Conservation (phyloP, 1,140 invertebrate genomes). For the Latrodectus geometricus region DNA sequence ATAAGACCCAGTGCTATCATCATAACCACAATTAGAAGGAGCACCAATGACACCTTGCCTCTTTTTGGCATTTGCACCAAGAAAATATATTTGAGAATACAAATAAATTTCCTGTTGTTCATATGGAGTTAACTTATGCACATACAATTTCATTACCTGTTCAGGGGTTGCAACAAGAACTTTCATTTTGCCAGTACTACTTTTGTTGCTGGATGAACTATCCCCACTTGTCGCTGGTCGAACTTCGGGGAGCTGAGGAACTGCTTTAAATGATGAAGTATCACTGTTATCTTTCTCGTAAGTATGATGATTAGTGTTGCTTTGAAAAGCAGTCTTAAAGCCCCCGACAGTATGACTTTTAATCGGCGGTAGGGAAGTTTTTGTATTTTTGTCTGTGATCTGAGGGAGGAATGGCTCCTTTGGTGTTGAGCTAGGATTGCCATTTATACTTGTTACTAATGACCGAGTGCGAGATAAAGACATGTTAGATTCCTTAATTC, state of each 20-base stretch:
- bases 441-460: slow-evolving; percentile 67
- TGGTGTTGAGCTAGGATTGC: slow-evolving; percentile 52
- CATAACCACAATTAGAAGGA: slow-evolving; percentile 90
- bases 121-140: slow-evolving; percentile 92
- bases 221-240: slow-evolving; percentile 60
- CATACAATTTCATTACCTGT: slow-evolving; percentile 92
- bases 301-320: slow-evolving; percentile 30
- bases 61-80: slow-evolving; percentile 96
- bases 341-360: slow-evolving; percentile 61
- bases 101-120: slow-evolving; percentile 95
- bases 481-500: slow-evolving; percentile 65
- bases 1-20: slow-evolving; percentile 98
- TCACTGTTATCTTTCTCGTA: slow-evolving; percentile 42
- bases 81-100: slow-evolving; percentile 95
- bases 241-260: slow-evolving; percentile 52
- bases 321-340: slow-evolving; percentile 51
- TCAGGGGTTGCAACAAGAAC: slow-evolving; percentile 82
- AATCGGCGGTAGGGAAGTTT: slow-evolving; percentile 62
- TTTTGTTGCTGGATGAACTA: slow-evolving; percentile 61
- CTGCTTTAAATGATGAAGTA: slow-evolving; percentile 34
- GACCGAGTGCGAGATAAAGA: slow-evolving; percentile 70
- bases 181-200: slow-evolving; percentile 59
- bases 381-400: slow-evolving; percentile 62
- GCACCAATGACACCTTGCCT: slow-evolving; percentile 87
- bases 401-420: slow-evolving; percentile 64